Base-by-base conservation (phyloP, 2,797 vertebrate genomes). In the Peromyscus aztecus region DNA sequence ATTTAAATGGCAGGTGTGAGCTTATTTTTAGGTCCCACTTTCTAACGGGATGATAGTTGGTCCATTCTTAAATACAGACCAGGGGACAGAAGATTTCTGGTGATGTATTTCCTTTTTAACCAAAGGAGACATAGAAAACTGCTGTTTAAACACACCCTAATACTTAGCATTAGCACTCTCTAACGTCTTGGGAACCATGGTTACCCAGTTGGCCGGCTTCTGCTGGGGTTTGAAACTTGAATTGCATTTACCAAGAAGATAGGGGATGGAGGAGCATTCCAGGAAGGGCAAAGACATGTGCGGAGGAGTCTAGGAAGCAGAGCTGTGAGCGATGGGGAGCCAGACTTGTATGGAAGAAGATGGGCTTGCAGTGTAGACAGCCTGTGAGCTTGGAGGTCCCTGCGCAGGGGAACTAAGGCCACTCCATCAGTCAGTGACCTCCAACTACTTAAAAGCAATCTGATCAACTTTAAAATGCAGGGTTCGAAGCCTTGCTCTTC, bases 21-120 rank as follows among this genome's bases (percentile, higher is more conserved):
- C 55, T 95, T 94, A 63, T 93, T 97, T 96, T 91, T 91, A 67
- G 81, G 78, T 94, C 23, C 40, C 77, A 13, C 87, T 97, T 96
- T 94, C 89, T 92, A 88, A 90, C 24, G 43, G 27, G 23, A 61
- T 40, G 65, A 37, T 82, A 52, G 57, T 91, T 55, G 63, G 43
- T n/a, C 46, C 87, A 29, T 87, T 88, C 24, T 91, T 86, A 77
- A 94, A 67, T 80, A 81, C 88, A 61, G 76, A 89, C 43, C 37
- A 49, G 24, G 69, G 40, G 87, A 69, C 37, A n/a, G n/a, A 90
- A 24, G 14, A 21, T 91, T 94, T 94, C 94, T 88, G 75, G 37
- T 49, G 57, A 81, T 78, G 80, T 81, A 34, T 95, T 97, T 95
- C 90, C 71, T 82, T 73, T 86, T 67, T 82, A 93, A 82, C 71